Percentiles rank a stretch among this genome's conserved stretches.
Conservation (phyloP, 1,140 invertebrate genomes). For the Drosophila rhopaloa region DNA sequence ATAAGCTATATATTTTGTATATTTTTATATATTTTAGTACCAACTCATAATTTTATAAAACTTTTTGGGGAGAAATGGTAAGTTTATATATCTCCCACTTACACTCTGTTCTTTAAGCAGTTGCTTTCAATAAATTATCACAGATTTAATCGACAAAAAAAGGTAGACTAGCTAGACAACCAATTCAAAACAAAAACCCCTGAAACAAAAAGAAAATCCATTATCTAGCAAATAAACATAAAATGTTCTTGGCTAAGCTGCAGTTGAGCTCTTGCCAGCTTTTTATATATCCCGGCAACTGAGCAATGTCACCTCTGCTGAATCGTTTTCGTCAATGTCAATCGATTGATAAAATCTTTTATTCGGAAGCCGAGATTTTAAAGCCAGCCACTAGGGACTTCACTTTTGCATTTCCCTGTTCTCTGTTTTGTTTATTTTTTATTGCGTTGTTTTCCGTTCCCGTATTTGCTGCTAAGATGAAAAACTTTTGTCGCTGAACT, state of each 20-base stretch:
- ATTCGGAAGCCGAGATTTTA: conserved; percentile 1
- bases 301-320: conserved; percentile 22
- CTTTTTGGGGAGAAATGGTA: too few relatives aligned
- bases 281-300: conserved; percentile 12
- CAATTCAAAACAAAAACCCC: not conserved
- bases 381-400: not conserved
- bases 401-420: not conserved
- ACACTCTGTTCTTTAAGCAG: too few relatives aligned
- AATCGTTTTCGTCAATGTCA: conserved; percentile 29
- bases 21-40: too few relatives aligned
- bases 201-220: conserved; percentile 27
- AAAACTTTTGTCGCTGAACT: conserved; percentile 23
- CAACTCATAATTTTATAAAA: too few relatives aligned
- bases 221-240: conserved; percentile 30
- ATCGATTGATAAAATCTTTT: conserved; percentile 29
- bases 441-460: conserved; percentile 20
- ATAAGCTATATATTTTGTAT: too few relatives aligned
- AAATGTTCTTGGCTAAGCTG: conserved; percentile 37
- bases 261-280: conserved; percentile 42
- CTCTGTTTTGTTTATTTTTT: conserved; percentile 29
- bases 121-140: too few relatives aligned
- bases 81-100: too few relatives aligned
- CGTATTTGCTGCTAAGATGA: conserved; percentile 1
- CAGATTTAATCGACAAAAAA: not conserved
- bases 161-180: not conserved